Conservation (phyloP, 2,113 vertebrate species). For the Aldabrachelys gigantea region DNA sequence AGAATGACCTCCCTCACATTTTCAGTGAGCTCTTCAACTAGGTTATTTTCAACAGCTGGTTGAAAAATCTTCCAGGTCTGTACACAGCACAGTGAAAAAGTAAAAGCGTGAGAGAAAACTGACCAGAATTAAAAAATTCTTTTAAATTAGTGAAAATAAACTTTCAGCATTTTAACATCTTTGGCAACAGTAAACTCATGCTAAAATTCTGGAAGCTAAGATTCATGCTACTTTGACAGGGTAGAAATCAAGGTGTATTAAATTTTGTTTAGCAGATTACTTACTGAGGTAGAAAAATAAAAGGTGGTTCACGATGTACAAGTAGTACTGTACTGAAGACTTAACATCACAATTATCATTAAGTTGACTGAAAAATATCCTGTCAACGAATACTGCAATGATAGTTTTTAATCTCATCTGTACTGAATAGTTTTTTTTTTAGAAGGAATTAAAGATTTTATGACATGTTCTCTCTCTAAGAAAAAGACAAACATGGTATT, state of each 20-base stretch:
- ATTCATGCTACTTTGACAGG: slow-evolving; percentile 7
- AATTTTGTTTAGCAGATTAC: not conserved
- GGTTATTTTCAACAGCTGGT: slow-evolving; percentile 83
- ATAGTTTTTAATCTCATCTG: not conserved
- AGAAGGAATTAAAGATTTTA: not conserved
- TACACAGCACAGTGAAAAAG: slow-evolving; percentile 39
- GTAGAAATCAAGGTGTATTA: not conserved
- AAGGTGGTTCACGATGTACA: not conserved
- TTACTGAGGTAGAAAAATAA: not conserved
- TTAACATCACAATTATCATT: not conserved
- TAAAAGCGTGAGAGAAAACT: slow-evolving; percentile 28
- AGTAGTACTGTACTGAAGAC: not conserved
- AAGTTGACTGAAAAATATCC: slow-evolving; percentile 3
- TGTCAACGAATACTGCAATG: not conserved
- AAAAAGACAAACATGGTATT: not conserved
- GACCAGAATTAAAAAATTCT: slow-evolving; percentile 53
- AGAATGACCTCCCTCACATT: slow-evolving; percentile 92
- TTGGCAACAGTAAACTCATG: slow-evolving; percentile 22
- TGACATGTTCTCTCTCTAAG: not conserved
- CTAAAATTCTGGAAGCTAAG: slow-evolving; percentile 14
- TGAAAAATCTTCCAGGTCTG: slow-evolving; percentile 70
- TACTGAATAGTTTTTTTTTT: not conserved
- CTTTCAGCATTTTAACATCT: slow-evolving; percentile 40
- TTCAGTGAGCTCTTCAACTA: slow-evolving; percentile 87
- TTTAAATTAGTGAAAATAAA: slow-evolving; percentile 50